A percentile compares a stretch with the other conserved stretches of the same genome.
Conservation (phyloP, 1,140 invertebrate genomes). For the Pseudachorutes palmiensis region DNA sequence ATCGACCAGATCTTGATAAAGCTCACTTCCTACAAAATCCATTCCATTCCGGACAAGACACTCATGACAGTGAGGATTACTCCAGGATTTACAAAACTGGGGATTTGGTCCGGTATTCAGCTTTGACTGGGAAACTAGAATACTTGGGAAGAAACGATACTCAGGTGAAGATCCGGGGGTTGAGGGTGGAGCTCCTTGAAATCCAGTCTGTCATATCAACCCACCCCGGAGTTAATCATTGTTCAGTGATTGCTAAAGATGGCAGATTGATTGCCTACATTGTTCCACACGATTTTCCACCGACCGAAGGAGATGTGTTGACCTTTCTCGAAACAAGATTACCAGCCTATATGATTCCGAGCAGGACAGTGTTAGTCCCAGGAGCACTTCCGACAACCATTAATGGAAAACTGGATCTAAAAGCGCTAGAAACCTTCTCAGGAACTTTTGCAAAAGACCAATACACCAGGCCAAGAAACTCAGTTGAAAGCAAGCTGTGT, state of each 20-base stretch:
- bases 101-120: neutral
- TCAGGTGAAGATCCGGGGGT: constrained; percentile 15
- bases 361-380: neutral
- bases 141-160: constrained; percentile 13
- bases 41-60: too few species aligned
- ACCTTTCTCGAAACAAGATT: too few species aligned
- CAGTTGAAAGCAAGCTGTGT: neutral
- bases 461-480: neutral
- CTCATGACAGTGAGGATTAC: neutral
- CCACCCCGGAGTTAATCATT: too few species aligned
- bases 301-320: too few species aligned
- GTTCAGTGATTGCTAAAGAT: too few species aligned
- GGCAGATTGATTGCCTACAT: too few species aligned
- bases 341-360: neutral
- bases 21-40: neutral
- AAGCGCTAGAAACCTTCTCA: neutral
- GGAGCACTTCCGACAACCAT: neutral
- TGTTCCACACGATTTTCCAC: too few species aligned
- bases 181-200: constrained; percentile 11
- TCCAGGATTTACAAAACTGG: neutral
- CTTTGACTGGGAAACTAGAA: neutral
- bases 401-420: neutral
- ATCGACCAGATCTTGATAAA: neutral
- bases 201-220: neutral
- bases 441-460: neutral